phyloP scores from a whole-genome alignment of 2,888 invertebrate genomes.

The Copidosoma aretas region DNA sequence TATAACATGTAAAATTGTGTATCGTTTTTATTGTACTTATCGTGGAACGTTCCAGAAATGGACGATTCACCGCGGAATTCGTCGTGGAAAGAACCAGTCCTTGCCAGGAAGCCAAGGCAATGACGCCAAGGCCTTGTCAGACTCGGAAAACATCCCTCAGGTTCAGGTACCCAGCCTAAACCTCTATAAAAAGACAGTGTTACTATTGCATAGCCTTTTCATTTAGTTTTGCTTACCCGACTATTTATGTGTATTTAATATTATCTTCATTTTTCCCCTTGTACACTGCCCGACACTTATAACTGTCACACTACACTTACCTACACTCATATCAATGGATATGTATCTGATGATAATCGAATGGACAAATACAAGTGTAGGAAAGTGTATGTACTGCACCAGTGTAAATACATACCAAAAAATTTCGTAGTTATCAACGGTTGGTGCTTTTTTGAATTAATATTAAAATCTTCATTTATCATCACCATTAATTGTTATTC shows the following conservation, averaged over 20 bases:
- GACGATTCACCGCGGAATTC: conserved; percentile 81
- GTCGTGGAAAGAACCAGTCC: conserved; percentile 69
- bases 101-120: conserved; percentile 61
- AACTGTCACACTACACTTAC: too few species aligned
- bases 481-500: conserved; percentile 16
- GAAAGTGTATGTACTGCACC: too few species aligned
- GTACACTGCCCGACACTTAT: too few species aligned
- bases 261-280: conserved; percentile 27
- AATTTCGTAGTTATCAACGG: conserved; percentile 17
- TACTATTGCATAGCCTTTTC: conserved; percentile 48
- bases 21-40: conserved; percentile 34
- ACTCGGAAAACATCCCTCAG: conserved; percentile 62
- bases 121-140: conserved; percentile 60
- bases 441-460: not conserved
- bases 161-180: conserved; percentile 62
- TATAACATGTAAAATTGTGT: conserved; percentile 28
- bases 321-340: too few species aligned
- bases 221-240: conserved; percentile 48
- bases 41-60: conserved; percentile 73
- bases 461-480: conserved; percentile 6
- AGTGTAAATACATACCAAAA: conserved; percentile 12
- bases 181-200: conserved; percentile 46
- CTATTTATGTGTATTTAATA: conserved; percentile 39
- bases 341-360: too few species aligned
- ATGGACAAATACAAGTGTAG: too few species aligned